Evolutionary conservation across 2,888 invertebrate genomes (phyloP), one percentile per base, ranked within the genome.

Genomic region (Criorhina ranunculi): DNA sequence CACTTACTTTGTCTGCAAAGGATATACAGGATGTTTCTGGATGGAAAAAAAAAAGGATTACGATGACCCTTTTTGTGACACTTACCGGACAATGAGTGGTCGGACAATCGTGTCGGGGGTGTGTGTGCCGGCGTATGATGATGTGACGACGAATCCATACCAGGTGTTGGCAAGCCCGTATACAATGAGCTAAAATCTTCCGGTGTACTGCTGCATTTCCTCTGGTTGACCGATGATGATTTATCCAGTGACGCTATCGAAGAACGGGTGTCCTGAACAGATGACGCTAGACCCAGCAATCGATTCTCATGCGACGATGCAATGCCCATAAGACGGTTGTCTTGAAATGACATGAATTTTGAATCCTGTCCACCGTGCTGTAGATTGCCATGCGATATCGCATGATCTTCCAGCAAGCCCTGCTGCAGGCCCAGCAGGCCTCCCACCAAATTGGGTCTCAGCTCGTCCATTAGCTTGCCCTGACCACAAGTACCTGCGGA

Each of bases 141-240:
- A 88, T 94, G 93, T 55, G 92, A 93, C 89, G 93, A 89, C 87
- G 93, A 90, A 86, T 93, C 93, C 88, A 92, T 91, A 79, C 92
- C 92, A 86, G 92, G 91, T 87, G 92, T 91, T 72, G 92, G 91
- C 83, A 94, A 92, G 3, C 93, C 94, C 24, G 96, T 95, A 92
- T 98, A 98, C 88, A 98, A 93, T 24, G 97, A 96, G 76, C 95
- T 95, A 91, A 97, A 98, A 92, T 98, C 98, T 92, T 98, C 98
- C 49, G 96, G 96, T 60, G 96, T 96, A 29, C 96, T 96, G 92
- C 96, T 96, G 92, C 96, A 96, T 93, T 96, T 96, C 89, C 93
- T 89, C 91, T 93, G 91, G 90, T 92, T 88, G 80, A 88, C 88
- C 5, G 91, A 89, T 7, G 94, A 93, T 86, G 94, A 93, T 89